These are phyloP conservation scores for Exephanes ischioxanthus DNA, from an alignment of 2,888 invertebrate species.

Conservation along the genomic window DNA sequence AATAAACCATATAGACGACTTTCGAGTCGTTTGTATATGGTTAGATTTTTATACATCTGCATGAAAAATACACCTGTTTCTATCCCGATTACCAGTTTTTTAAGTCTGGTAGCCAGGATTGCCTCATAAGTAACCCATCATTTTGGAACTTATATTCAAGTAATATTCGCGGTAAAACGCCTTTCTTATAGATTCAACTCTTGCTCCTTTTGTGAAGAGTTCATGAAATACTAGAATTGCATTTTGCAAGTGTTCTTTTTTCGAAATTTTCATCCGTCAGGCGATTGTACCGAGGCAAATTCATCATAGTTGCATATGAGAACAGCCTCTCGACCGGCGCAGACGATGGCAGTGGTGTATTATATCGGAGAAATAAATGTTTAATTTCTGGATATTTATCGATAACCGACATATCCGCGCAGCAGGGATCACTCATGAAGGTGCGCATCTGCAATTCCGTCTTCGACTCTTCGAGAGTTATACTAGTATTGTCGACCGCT, in stretches of 20 bases:
- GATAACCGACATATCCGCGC: conserved; percentile 3
- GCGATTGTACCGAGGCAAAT: conserved; percentile 24
- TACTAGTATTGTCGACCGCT: not conserved
- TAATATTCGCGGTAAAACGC: conserved; percentile 8
- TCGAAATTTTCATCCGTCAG: conserved; percentile 28
- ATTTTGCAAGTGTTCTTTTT: conserved; percentile 4
- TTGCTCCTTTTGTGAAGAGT: not conserved
- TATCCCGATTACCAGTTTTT: not conserved
- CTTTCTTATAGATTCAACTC: not conserved
- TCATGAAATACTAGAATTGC: conserved; percentile 18
- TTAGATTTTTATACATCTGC: not conserved
- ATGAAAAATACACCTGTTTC: not conserved
- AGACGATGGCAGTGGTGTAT: conserved; percentile 28
- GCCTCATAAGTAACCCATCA: not conserved
- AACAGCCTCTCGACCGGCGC: conserved; percentile 31
- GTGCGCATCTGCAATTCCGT: conserved; percentile 17
- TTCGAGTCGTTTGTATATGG: not conserved
- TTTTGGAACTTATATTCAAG: not conserved
- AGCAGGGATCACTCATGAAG: conserved; percentile 27
- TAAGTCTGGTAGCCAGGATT: not conserved
- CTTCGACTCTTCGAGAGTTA: conserved; percentile 15
- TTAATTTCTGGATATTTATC: conserved; percentile 24
- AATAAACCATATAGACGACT: not conserved
- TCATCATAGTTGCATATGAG: conserved; percentile 40
- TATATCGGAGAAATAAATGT: not conserved